These are phyloP conservation scores for Athalia cordata DNA, from an alignment of 2,888 invertebrate species.

Conservation along the genomic window DNA sequence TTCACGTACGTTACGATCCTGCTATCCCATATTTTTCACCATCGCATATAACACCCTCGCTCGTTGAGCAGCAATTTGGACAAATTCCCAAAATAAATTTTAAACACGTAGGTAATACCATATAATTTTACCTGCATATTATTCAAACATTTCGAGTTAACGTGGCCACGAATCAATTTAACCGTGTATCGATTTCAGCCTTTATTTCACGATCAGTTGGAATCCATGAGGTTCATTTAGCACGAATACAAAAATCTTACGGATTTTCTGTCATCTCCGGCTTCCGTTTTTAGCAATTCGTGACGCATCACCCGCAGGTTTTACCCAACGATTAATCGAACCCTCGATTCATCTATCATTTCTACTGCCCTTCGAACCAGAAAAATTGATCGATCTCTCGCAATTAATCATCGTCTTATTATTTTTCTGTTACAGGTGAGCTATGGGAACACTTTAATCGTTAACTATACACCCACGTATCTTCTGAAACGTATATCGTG, in stretches of 20 bases:
- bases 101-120: too few relatives aligned
- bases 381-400: conserved; percentile 14
- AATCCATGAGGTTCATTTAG: too few relatives aligned
- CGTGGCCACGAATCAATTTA: too few relatives aligned
- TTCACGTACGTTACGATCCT: neutral
- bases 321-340: neutral
- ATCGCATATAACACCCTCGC: conserved; percentile 1
- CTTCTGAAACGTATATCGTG: neutral
- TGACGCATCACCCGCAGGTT: neutral
- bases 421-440: conserved; percentile 36
- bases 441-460: conserved; percentile 17
- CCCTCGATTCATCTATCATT: conserved; percentile 5
- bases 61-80: conserved; percentile 8
- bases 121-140: too few relatives aligned
- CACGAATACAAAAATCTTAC: too few relatives aligned
- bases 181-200: too few relatives aligned
- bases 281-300: neutral
- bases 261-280: too few relatives aligned
- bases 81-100: conserved; percentile 1
- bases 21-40: conserved; percentile 9
- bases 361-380: neutral
- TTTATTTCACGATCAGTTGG: too few relatives aligned
- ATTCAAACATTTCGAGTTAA: too few relatives aligned
- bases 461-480: neutral
- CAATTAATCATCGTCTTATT: conserved; percentile 26